A percentile compares a stretch with the other conserved stretches of the same genome.
phyloP scores from a whole-genome alignment of 2,797 vertebrate genomes.

The Crocidura indochinensis region DNA sequence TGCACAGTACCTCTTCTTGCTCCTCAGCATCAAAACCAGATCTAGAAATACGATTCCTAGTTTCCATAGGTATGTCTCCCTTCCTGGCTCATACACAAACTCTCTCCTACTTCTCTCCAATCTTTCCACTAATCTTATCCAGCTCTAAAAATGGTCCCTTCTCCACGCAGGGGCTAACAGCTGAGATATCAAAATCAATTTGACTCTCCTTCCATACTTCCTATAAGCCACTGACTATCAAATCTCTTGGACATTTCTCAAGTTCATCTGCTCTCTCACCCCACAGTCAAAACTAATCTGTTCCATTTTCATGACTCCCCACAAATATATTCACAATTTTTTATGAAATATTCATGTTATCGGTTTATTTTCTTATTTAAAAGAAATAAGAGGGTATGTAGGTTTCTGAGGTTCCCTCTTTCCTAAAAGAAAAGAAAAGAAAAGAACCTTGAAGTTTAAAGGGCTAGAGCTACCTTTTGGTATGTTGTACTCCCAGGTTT shows the following conservation, averaged over 20 bases:
- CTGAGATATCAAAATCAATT: not conserved
- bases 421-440: too few species aligned
- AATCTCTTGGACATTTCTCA: slow-evolving; percentile 4
- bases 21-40: not conserved
- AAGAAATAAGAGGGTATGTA: not conserved
- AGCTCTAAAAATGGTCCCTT: not conserved
- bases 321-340: not conserved
- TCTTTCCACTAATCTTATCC: not conserved
- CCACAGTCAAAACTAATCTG: not conserved
- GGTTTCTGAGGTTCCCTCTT: not conserved
- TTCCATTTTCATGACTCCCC: not conserved
- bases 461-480: too few species aligned
- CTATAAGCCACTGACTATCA: not conserved
- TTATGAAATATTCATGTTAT: not conserved
- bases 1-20: not conserved
- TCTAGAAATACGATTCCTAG: not conserved
- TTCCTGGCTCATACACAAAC: not conserved
- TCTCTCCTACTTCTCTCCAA: not conserved
- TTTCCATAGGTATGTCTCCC: not conserved
- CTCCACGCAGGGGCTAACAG: not conserved
- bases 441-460: too few species aligned
- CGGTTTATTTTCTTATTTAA: not conserved
- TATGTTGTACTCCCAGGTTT: too few species aligned
- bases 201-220: too few species aligned
- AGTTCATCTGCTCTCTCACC: not conserved